Base-by-base conservation (phyloP, 2,113 vertebrate species). In the Coregonus clupeaformis region DNA sequence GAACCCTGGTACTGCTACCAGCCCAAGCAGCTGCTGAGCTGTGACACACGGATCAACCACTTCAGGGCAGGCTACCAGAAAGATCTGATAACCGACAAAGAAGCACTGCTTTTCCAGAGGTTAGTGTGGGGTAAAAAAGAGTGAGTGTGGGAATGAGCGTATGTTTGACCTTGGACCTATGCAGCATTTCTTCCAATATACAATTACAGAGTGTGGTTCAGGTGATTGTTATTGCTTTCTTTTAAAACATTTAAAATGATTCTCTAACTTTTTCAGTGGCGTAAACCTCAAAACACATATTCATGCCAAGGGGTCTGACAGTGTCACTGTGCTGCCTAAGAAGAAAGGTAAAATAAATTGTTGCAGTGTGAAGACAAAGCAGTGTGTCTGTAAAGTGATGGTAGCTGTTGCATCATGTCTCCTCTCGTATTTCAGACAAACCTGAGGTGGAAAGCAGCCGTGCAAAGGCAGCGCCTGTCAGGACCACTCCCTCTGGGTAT, bases 241-340 rank as follows among this genome's bases (percentile, higher is more conserved):
- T 60, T 72, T 62, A 27, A 27, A 36, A 68, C 20, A 25, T 62
- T 7, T 25, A 13, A 16, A 68, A 63, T 18, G 70, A 0, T 78
- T 65, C 67, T 69, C 14, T n/a, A 69, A 81, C 76, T 72, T 0
- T 83, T 69, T 72, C 74, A 98, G 98, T 85, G 91, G 87, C 3
- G 88, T 98, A 79, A 99, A 98, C 87, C 94, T 99, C 84, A 98
- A 99, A 92, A 91, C 94, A 82, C 93, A 86, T 0, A 89, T 99
- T 69, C 88, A 87, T 30, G 85, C 97, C 76, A 94, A 92, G 72
- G 96, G 95, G 78, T 86, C 93, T 1, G 93, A 95, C 79, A 93
- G 90, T 78, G 92, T 99, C 89, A 92, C 87, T 6, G 95, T 98
- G 77, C 89, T 95, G 64, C 92, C 91, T 66, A 88, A 83, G 64